Base-by-base conservation (phyloP, 2,797 vertebrate species). In the Acipenser oxyrinchus region DNA sequence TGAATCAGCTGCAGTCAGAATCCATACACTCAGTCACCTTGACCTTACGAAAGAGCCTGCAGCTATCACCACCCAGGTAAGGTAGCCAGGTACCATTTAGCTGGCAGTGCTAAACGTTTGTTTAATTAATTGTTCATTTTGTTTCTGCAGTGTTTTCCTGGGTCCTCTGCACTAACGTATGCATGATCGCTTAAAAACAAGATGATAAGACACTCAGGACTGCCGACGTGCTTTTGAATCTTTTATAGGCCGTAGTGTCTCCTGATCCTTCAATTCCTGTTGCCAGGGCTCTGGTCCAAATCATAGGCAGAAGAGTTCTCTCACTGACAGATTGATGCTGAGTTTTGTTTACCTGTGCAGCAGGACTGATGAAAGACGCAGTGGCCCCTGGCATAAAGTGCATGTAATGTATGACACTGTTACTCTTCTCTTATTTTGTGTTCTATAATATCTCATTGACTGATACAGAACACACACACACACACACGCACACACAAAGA, bases 161-260 rank as follows among this genome's bases (percentile, higher is more conserved):
- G 49, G 59, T 67, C 57, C 66, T 11, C 58, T 49, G 49, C n/a
- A 15, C 48, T 67, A 60, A 49, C 6, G 58, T 51, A 52, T 62
- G 50, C 59, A 62, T 62, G 60, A 62, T 18, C 18, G 60, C 60
- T 62, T 62, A 62, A 62, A 62, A 62, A 62, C 60, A 62, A 62
- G 60, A 62, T 10, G 18, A 12, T 18, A 12, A 62, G 60, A 62
- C 18, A 37, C 60, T 62, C 18, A 10, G 48, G 18, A 7, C 11
- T n/a, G 60, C 6, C 18, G 6, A 62, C 18, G 9, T 8, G 18
- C 60, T 37, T 7, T 18, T 62, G 60, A 62, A 62, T 62, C 9
- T 18, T 62, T 62, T 37, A 62, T 23, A 18, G 18, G 8, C 23
- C 18, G n/a, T 18, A 62, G 18, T 62, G 60, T 18, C 18, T 62